phyloP scores from a whole-genome alignment of 1,140 invertebrate genomes.

The Drosophila miranda region DNA sequence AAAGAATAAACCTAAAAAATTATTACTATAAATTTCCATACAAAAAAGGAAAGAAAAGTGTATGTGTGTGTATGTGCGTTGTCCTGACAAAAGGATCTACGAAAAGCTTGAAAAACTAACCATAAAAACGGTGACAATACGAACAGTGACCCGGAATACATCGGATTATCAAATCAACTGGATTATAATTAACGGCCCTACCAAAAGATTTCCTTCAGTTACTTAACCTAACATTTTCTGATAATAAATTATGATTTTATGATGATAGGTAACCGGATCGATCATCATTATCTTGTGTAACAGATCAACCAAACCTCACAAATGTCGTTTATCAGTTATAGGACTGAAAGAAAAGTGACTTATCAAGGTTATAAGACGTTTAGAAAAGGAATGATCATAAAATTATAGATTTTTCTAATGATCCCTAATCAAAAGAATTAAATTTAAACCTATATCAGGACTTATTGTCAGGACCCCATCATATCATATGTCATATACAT shows the following conservation, averaged over 20 bases:
- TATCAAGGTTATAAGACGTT: slow-evolving; percentile 14
- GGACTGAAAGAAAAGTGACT: slow-evolving; percentile 5
- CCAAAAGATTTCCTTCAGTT: slow-evolving; percentile 30
- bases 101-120: slow-evolving; percentile 22
- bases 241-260: slow-evolving; percentile 2
- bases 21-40: slow-evolving; percentile 34
- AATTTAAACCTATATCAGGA: too few species aligned
- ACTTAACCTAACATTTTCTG: slow-evolving; percentile 42
- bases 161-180: slow-evolving; percentile 67
- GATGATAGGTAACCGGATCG: slow-evolving; percentile 3
- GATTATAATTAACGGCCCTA: slow-evolving; percentile 58
- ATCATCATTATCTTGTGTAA: slow-evolving; percentile 38
- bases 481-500: neutral
- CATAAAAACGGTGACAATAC: slow-evolving; percentile 25
- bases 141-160: slow-evolving; percentile 61
- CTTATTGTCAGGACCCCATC: neutral
- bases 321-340: too few species aligned
- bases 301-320: slow-evolving; percentile 3
- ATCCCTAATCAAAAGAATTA: neutral
- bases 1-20: slow-evolving; percentile 48
- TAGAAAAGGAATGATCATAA: neutral
- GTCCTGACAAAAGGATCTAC: slow-evolving; percentile 61
- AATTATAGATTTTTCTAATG: neutral
- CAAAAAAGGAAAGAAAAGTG: slow-evolving; percentile 39
- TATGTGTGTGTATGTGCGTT: slow-evolving; percentile 41